A percentile compares a stretch with the other conserved stretches of the same genome.
Conservation (phyloP, 2,797 vertebrate genomes). For the Trachurus trachurus region DNA sequence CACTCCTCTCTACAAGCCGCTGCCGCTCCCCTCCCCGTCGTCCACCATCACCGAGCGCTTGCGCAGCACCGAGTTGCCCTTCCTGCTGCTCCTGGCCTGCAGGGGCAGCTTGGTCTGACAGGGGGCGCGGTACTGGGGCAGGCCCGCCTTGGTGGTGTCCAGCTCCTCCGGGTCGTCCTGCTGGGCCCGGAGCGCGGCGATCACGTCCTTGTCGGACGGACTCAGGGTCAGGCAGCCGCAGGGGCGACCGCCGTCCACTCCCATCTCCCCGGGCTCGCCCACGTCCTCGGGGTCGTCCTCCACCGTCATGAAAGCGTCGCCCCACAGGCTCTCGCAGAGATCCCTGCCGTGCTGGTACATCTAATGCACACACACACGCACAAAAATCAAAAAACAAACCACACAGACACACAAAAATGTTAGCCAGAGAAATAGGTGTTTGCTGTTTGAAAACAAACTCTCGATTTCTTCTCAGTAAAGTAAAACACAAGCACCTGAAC, state of each 20-base stretch:
- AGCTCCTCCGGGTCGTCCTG: constrained; percentile 84
- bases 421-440: background rate
- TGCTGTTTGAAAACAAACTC: background rate
- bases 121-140: constrained; percentile 80
- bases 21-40: constrained; percentile 88
- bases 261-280: constrained; percentile 48
- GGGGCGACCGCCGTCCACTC: constrained; percentile 58
- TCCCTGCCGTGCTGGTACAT: constrained; percentile 88
- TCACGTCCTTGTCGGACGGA: constrained; percentile 82
- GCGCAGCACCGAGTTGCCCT: constrained; percentile 71
- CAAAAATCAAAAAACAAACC: background rate
- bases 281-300: constrained; percentile 79
- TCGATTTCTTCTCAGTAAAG: background rate
- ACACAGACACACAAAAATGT: background rate
- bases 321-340: constrained; percentile 89
- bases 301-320: constrained; percentile 83
- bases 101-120: constrained; percentile 72
- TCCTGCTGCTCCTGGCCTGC: constrained; percentile 58
- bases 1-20: constrained; percentile 81
- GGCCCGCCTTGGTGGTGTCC: constrained; percentile 85
- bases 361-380: constrained; percentile 63
- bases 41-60: constrained; percentile 80
- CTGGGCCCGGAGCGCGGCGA: constrained; percentile 82
- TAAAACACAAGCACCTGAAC: background rate
- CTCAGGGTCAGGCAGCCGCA: constrained; percentile 88